Percentiles rank a stretch among this genome's conserved stretches.
phyloP scores from a whole-genome alignment of 92 coral and sea anemone species.

The Diadumene lineata region DNA sequence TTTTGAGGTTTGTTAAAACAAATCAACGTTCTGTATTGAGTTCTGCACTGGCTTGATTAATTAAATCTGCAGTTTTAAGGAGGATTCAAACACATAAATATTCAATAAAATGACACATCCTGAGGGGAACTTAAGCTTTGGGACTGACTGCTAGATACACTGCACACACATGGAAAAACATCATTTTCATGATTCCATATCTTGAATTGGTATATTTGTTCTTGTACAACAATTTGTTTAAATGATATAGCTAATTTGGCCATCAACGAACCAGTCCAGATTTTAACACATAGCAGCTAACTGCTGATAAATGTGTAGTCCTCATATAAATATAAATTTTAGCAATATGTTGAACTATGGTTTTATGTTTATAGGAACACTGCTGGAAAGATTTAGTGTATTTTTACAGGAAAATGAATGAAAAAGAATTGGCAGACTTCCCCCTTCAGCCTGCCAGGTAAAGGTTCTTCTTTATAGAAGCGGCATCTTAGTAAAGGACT shows the following conservation, averaged over 20 bases:
- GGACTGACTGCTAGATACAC: no score
- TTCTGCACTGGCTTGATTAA: background rate
- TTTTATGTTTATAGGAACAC: constrained; percentile 46
- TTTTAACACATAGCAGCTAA: no score
- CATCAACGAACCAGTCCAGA: no score
- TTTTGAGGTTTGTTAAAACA: constrained; percentile 23
- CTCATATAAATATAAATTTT: background rate
- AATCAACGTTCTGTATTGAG: background rate
- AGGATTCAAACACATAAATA: no score
- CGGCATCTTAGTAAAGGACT: background rate
- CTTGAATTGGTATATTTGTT: no score
- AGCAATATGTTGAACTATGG: background rate
- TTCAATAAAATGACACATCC: no score
- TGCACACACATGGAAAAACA: no score
- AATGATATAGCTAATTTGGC: no score
- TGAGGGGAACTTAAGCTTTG: no score
- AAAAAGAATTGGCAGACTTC: constrained; percentile 48
- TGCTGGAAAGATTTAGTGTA: constrained; percentile 61
- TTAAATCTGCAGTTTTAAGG: no score
- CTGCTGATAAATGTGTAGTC: background rate
- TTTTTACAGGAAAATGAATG: constrained; percentile 41
- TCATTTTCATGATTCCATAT: no score
- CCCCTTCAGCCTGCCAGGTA: constrained; percentile 53
- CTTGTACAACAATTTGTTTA: no score
- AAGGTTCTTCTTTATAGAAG: background rate